phyloP scores from a whole-genome alignment of 2,888 invertebrate species.

The Scaptomyza caliginosa region DNA sequence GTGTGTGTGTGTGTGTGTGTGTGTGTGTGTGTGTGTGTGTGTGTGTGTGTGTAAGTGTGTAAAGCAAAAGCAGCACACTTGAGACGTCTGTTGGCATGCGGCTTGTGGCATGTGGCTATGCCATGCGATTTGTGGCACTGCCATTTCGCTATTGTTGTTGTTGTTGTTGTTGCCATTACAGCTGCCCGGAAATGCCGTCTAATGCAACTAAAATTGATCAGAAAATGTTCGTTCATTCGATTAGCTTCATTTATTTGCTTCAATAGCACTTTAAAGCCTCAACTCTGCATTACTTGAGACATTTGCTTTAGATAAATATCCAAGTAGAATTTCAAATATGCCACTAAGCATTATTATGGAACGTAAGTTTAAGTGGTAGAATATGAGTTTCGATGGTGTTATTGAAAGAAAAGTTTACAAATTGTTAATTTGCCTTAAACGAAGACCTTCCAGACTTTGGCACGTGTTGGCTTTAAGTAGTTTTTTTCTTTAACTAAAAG shows the following conservation, averaged over 20 bases:
- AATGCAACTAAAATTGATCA: conserved; percentile 47
- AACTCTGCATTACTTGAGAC: background rate
- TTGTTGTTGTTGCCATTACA: conserved; percentile 9
- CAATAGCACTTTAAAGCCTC: conserved; percentile 3
- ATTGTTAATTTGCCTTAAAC: no score
- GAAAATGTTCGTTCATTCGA: conserved; percentile 14
- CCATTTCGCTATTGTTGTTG: conserved; percentile 34
- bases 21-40: no score
- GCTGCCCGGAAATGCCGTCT: conserved; percentile 47
- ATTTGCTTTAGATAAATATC: background rate
- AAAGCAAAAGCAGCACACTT: conserved; percentile 61
- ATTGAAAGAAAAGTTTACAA: no score
- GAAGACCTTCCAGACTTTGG: no score
- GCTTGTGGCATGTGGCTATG: conserved; percentile 49
- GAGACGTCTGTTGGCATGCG: conserved; percentile 64
- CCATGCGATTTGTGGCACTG: conserved; percentile 62
- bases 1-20: no score
- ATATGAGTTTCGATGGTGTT: no score
- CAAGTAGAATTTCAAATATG: no score
- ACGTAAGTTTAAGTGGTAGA: no score
- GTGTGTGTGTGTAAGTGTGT: no score
- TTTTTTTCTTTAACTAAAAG: conserved; percentile 38
- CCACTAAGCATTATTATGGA: no score
- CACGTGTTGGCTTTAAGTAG: conserved; percentile 60
- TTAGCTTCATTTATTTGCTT: conserved; percentile 1